Percentiles rank a stretch among this genome's conserved stretches.
Evolutionary conservation across 2,113 vertebrate species (phyloP).

Genomic region (Myodes glareolus): DNA sequence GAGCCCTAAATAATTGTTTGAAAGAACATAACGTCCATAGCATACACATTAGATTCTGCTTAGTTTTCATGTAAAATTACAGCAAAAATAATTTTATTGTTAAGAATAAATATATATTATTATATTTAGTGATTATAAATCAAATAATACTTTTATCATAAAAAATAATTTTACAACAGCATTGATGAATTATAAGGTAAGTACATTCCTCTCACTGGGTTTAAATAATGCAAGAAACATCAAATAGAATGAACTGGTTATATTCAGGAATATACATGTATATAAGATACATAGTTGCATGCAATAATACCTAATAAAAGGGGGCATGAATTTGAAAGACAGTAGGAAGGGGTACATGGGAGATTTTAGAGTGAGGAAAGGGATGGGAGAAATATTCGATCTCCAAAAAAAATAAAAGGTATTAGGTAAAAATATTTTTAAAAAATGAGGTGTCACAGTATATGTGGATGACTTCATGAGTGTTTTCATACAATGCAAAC

Average conservation of each 20-base stretch:
- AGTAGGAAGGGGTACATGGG: neutral
- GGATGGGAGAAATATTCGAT: neutral
- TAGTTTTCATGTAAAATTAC: neutral
- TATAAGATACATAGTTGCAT: neutral
- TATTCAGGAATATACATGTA: neutral
- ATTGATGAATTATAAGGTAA: neutral
- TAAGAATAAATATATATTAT: neutral
- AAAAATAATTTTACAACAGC: neutral
- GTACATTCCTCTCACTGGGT: neutral
- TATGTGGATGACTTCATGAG: neutral
- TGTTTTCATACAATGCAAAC: neutral
- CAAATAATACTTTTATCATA: neutral
- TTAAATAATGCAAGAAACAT: neutral
- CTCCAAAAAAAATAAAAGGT: too few species aligned
- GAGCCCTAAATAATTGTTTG: slow-evolving; percentile 4
- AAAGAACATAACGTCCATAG: neutral
- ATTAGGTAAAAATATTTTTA: neutral
- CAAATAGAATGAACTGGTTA: neutral
- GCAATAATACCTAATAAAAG: neutral
- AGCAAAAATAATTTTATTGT: neutral
- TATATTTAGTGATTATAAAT: neutral
- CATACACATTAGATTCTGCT: neutral
- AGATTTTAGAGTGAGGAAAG: neutral
- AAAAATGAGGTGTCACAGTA: neutral
- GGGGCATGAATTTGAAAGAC: neutral